phyloP scores from a whole-genome alignment of 2,888 invertebrate genomes.

The Microchrysa polita region DNA sequence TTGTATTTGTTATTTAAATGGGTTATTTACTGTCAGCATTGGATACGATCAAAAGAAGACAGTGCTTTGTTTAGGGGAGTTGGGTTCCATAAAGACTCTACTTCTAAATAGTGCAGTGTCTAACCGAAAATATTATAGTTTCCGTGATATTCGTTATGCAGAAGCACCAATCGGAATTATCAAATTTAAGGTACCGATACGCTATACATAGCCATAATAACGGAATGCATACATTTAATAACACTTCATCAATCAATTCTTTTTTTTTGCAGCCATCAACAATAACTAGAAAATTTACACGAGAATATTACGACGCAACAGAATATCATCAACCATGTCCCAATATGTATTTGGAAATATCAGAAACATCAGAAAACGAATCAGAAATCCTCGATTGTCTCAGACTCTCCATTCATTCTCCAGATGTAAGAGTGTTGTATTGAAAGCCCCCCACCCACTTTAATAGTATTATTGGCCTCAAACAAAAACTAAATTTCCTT shows the following conservation, averaged over 20 bases:
- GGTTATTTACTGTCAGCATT: neutral
- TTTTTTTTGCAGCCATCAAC: neutral
- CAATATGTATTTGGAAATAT: too few relatives aligned
- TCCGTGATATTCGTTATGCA: slow-evolving; percentile 23
- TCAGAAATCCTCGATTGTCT: slow-evolving; percentile 15
- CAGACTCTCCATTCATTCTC: neutral
- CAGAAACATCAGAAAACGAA: too few relatives aligned
- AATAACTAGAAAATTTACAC: neutral
- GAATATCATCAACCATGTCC: slow-evolving; percentile 6
- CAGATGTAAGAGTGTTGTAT: neutral
- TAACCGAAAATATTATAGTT: slow-evolving; percentile 11
- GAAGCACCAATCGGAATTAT: slow-evolving; percentile 6
- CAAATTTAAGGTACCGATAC: slow-evolving; percentile 18
- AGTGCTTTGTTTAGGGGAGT: neutral
- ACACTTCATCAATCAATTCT: too few relatives aligned
- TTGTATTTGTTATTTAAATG: too few relatives aligned
- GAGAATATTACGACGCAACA: slow-evolving; percentile 24
- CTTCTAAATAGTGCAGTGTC: neutral
- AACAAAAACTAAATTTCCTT: too few relatives aligned
- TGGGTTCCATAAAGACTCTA: slow-evolving; percentile 7
- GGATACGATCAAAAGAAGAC: neutral
- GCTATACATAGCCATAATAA: neutral
- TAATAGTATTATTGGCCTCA: neutral
- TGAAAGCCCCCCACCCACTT: neutral
- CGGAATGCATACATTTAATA: too few relatives aligned